Conservation (phyloP, 2,797 vertebrate species). For the Chaenodraco wilsoni region DNA sequence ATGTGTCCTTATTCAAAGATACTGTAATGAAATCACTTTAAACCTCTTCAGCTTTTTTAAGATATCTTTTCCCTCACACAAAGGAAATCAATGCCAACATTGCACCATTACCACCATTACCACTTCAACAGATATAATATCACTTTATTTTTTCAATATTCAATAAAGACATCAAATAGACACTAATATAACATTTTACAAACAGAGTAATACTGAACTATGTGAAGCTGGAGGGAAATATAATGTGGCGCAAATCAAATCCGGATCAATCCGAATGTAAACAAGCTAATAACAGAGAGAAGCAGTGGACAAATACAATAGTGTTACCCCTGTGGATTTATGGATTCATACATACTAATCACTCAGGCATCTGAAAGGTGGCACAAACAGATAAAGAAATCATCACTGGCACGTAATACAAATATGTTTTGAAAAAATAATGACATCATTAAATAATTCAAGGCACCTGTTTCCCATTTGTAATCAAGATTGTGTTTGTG, state of each 20-base stretch:
- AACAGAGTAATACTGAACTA: not conserved
- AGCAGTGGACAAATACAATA: slow-evolving; percentile 12
- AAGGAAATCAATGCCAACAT: too few species aligned
- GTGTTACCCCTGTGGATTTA: not conserved
- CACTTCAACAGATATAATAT: too few species aligned
- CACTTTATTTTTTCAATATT: not conserved
- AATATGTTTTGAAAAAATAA: too few species aligned
- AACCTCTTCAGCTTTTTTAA: too few species aligned
- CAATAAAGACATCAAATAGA: not conserved
- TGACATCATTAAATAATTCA: not conserved
- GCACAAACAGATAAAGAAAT: not conserved
- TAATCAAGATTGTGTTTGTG: slow-evolving; percentile 16
- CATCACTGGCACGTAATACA: slow-evolving; percentile 5
- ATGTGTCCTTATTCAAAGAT: too few species aligned
- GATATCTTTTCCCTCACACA: too few species aligned
- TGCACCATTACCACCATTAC: not conserved
- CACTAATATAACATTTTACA: not conserved
- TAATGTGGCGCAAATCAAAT: not conserved
- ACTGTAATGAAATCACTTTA: too few species aligned
- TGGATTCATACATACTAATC: slow-evolving; percentile 27
- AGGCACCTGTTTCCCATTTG: slow-evolving; percentile 4
- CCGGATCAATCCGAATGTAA: not conserved
- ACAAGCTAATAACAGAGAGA: slow-evolving; percentile 10
- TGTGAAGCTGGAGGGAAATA: not conserved
- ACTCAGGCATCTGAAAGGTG: not conserved